Conservation (phyloP, 2,113 vertebrate genomes). For the Pycnonotus jocosus region DNA sequence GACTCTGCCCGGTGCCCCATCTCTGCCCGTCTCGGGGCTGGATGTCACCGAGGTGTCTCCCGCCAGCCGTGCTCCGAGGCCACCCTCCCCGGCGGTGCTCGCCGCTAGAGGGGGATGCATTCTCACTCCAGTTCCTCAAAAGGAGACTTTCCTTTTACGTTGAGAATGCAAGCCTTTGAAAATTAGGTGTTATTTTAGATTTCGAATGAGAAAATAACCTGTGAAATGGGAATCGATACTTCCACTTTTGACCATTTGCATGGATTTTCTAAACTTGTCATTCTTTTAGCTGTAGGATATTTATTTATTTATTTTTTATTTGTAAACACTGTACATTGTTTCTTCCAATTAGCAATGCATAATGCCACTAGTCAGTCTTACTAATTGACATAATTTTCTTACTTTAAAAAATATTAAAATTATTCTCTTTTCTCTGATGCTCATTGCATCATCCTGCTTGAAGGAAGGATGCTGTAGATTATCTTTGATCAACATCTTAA, state of each 20-base stretch:
- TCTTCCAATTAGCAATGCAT: not conserved
- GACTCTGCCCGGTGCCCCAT: not conserved
- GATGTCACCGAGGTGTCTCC: not conserved
- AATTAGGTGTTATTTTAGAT: not conserved
- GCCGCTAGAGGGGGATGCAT: not conserved
- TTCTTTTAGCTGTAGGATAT: not conserved
- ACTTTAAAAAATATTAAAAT: not conserved
- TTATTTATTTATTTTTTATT: not conserved
- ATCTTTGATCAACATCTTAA: not conserved
- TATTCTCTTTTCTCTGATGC: no score
- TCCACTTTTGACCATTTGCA: not conserved
- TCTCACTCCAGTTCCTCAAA: not conserved
- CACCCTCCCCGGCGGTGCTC: not conserved
- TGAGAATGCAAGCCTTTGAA: not conserved
- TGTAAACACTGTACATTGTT: not conserved
- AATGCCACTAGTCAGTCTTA: not conserved
- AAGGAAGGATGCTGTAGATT: not conserved
- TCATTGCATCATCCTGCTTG: not conserved
- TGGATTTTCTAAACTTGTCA: not conserved
- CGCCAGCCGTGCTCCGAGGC: rapidly evolving
- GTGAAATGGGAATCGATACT: not conserved
- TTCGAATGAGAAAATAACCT: not conserved
- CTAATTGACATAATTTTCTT: not conserved
- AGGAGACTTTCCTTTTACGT: rapidly evolving
- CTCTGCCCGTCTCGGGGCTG: not conserved